Evolutionary conservation across 2,113 vertebrate genomes (phyloP), one percentile per base, ranked within the genome.

Genomic region (Bufo bufo): DNA sequence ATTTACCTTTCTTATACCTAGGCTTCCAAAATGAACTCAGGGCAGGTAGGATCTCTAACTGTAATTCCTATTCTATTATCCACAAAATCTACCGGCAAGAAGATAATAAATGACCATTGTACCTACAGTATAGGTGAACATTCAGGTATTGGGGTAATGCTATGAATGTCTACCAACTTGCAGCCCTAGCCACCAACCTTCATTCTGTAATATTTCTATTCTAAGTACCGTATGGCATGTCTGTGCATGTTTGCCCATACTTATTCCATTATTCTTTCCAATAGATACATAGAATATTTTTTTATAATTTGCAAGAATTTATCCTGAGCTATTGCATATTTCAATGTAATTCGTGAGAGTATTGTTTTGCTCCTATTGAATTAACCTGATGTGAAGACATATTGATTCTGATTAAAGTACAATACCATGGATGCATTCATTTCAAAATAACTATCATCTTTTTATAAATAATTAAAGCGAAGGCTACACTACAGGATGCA

Each of bases 401-500:
- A 92, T 90, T 89, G 90, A 90, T 92, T 90, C 93, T 69, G 63
- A 83, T 93, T 93, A 93, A 93, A 92, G 88, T 92, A 90, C 91
- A 88, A 91, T 43, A 4, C 87, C 91, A 90, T 92, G 93, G 94
- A 93, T 94, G 89, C 80, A 85, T 91, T 94, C 92, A 90, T 86
- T 91, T 92, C 89, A 85, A 91, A 92, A 92, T 92, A 94, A 92
- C 89, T 85, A 88, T 91, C 88, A 93, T 58, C 82, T 91, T 77
- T 61, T 83, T 89, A 85, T 93, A 91, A 94, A 93, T 94, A 94
- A 93, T 93, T 93, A 93, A 94, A 93, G 84, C 80, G 91, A 91
- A 63, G 58, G 87, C 49, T 90, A 85, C 90, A 92, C 89, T 79
- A 93, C 86, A 90, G 89, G 89, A 91, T 91, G 86, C 63, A 92